Conservation (phyloP, 2,113 vertebrate genomes). For the Marmota monax region DNA sequence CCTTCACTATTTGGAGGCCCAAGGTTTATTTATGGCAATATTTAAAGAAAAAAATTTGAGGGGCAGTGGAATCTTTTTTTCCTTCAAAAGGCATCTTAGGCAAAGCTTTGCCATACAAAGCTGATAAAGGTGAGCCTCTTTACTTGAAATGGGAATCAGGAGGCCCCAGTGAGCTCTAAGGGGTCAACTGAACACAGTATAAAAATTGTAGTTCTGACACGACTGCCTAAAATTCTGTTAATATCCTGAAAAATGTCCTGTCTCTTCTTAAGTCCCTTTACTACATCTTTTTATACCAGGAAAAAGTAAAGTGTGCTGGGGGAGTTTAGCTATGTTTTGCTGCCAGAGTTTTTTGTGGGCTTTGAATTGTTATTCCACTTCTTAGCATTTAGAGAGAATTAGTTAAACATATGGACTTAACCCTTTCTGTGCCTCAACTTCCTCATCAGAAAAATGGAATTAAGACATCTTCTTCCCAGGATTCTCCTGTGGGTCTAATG, state of each 20-base stretch:
- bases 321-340: neutral
- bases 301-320: neutral
- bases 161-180: neutral
- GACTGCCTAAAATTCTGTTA: neutral
- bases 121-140: neutral
- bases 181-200: accelerated
- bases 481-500: neutral
- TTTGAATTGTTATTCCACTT: neutral
- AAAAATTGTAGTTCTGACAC: neutral
- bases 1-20: neutral
- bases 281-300: neutral
- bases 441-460: neutral
- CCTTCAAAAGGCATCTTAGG: neutral
- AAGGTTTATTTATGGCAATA: neutral
- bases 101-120: neutral
- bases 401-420: neutral
- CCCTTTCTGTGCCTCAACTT: neutral
- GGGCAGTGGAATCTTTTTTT: neutral
- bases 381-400: neutral
- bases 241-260: neutral
- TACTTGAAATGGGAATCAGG: neutral
- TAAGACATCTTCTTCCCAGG: neutral
- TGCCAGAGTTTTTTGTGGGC: neutral
- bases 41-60: neutral
- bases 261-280: neutral